Evolutionary conservation across 2,113 vertebrate genomes (phyloP), one percentile per base, ranked within the genome.

Genomic region (Crocuta crocuta): DNA sequence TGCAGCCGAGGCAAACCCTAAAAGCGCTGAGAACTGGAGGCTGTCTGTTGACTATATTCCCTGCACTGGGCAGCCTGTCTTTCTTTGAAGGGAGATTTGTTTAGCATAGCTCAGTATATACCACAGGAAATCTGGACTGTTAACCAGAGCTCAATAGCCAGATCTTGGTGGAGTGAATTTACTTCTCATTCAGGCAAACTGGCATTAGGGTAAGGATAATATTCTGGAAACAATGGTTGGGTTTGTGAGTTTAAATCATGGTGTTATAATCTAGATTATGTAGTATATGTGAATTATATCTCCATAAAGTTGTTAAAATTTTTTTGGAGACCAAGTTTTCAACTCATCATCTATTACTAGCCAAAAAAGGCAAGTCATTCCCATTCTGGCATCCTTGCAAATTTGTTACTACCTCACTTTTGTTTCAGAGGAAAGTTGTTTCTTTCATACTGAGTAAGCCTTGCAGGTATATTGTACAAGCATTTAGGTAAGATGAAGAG

Each of bases 301-400:
- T 80, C 31, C n/a, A n/a, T 68, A 48, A 92, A 79, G 7, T 73
- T 92, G 28, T 74, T 48, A n/a, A 80, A 90, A 66, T 0, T 2
- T 7, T 71, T 91, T 94, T 58, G 21, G 39, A 79, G 39, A 45
- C 70, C 11, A 87, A 55, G 7, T 70, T 94, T 94, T 94, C 66
- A 55, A 68, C 33, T 66, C 10, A 39, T 53, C 13, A 79, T 55
- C 12, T 66, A 2, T 66, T 73, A 73, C 73, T 17, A 84, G 61
- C 15, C 35, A 87, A 94, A 97, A 97, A 97, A 28, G 24, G 4
- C 9, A 80, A 85, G 45, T 50, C 17, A 65, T 65, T 48, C 19
- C 21, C 4, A 31, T 35, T 50, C 24, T 92, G 33, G 9, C 35
- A 26, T 87, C 89, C 15, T 68, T 78, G 65, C 35, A 35, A 85